Conservation (phyloP, 2,797 vertebrate species). For the Aselliscus stoliczkanus region DNA sequence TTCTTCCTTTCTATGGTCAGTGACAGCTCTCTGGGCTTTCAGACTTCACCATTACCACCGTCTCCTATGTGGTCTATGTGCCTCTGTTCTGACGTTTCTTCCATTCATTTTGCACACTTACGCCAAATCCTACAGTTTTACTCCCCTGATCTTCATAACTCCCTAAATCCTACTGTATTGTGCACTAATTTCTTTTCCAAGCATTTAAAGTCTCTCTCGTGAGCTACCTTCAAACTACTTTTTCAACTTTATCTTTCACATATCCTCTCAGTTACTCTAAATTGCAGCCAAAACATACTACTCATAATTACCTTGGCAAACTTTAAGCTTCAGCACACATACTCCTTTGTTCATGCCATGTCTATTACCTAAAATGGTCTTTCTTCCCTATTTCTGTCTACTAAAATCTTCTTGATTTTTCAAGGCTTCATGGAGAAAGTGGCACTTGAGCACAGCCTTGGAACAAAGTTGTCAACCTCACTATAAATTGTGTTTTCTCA, state of each 20-base stretch:
- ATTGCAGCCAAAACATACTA: slow-evolving; percentile 39
- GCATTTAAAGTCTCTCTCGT: not conserved
- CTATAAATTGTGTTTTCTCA: not conserved
- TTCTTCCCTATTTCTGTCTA: not conserved
- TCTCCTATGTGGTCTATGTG: not conserved
- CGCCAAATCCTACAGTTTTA: not conserved
- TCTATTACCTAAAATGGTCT: slow-evolving; percentile 2
- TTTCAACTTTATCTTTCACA: not conserved
- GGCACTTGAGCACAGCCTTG: not conserved
- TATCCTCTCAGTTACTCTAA: not conserved
- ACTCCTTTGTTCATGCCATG: not conserved
- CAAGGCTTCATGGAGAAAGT: not conserved
- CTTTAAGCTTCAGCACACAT: not conserved
- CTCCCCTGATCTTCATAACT: not conserved
- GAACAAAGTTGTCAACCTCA: not conserved
- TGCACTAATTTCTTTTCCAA: not conserved
- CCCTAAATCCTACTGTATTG: not conserved
- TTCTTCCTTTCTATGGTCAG: not conserved
- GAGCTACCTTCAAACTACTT: not conserved
- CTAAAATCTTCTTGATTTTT: slow-evolving; percentile 18
- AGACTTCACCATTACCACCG: not conserved
- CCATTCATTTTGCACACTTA: not conserved
- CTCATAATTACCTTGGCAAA: slow-evolving; percentile 35
- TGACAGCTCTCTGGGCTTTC: not conserved
- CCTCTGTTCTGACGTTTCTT: not conserved